Base-by-base conservation (phyloP, 2,888 invertebrate species). In the Cheilosia grossa region DNA sequence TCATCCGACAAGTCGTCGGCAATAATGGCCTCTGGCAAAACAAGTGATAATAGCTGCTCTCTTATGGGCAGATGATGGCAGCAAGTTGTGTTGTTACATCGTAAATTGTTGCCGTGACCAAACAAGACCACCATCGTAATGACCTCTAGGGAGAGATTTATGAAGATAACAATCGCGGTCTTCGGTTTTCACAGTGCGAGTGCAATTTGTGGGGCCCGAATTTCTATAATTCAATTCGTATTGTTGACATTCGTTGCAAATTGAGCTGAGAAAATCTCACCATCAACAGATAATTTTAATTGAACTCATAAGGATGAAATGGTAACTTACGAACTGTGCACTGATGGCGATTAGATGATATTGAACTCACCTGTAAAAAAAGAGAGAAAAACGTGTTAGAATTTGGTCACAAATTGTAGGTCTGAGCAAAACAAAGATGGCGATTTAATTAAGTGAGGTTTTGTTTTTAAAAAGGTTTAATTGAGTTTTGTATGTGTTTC, bases 111-210 rank as follows among this genome's bases (percentile, higher is more conserved):
- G 37, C 66, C 58, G 51, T 59, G 59, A 42, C 53, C 58, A 59
- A 66, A 59, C 54, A 21, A 67, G 61, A 21, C 49, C 59, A 72
- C 53, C 51, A 17, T 30, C 47, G 27, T 59, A 73, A 79, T 82
- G 82, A 82, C 82, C 82, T 79, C 78, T 63, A 37, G 67, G 7
- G 53, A 21, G 56, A 74, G 69, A 83, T 73, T 73, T 69, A 69
- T 74, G 44, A 40, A 58, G 67, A 79, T 74, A 79, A 37, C 51
- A 49, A 49, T 69, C 42, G 15, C 37, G 51, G 37, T 51, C 47
- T 70, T 44, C 66, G 24, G 47, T 70, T 58, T 66, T 54, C 54
- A 37, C 24, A n/a, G 67, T 67, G 67, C 56, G 67, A 67, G 73
- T 44, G 67, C 67, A 67, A 79, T 82, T 79, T 82, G 78, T 73